Percentiles rank a stretch among this genome's conserved stretches.
Evolutionary conservation across 2,113 vertebrate species (phyloP).

Genomic region (Ia io): DNA sequence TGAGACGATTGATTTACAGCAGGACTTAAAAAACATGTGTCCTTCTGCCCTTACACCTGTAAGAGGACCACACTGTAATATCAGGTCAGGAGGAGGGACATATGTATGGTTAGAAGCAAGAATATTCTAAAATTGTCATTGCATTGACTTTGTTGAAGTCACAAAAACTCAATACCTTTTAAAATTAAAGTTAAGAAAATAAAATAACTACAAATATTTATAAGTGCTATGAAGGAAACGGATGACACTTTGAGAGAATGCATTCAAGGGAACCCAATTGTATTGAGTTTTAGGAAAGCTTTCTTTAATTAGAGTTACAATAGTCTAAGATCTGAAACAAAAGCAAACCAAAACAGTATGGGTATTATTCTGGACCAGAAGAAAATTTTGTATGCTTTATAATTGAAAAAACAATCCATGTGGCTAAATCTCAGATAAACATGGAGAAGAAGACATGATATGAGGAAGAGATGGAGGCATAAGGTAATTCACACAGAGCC

Average conservation of each 20-base stretch:
- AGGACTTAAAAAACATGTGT: neutral
- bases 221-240: neutral
- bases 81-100: neutral
- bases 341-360: neutral
- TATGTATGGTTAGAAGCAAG: neutral
- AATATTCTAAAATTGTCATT: neutral
- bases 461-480: rapidly evolving
- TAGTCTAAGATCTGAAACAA: neutral
- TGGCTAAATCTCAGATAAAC: neutral
- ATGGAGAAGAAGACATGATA: neutral
- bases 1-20: neutral
- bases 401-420: neutral
- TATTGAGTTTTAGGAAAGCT: neutral
- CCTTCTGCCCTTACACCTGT: neutral
- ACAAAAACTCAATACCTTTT: neutral
- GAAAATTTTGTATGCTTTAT: neutral
- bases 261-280: neutral
- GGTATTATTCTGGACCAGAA: neutral
- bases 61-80: neutral
- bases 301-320: neutral
- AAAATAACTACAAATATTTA: neutral
- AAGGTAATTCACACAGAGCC: neutral
- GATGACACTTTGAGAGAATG: neutral
- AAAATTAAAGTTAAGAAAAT: neutral
- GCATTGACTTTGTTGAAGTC: neutral